A percentile compares a stretch with the other conserved stretches of the same genome.
Conservation (phyloP, 2,888 invertebrate genomes). For the Heliconius charithonia region DNA sequence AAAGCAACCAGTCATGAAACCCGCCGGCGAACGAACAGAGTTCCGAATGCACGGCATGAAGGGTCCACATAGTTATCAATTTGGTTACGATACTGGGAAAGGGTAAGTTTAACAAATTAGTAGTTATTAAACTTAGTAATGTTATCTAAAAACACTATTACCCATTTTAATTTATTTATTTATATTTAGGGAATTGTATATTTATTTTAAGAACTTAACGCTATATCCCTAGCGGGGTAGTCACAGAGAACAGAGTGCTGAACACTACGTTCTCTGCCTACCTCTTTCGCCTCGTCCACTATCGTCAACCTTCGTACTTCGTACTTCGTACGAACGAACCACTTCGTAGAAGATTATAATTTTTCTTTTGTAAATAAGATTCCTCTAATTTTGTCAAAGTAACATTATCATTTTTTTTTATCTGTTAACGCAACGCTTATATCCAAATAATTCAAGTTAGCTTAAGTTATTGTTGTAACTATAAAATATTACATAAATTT, state of each 20-base stretch:
- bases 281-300: no score
- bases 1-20: constrained; percentile 55
- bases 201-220: neutral
- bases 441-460: neutral
- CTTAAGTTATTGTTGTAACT: neutral
- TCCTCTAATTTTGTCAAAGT: neutral
- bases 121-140: no score
- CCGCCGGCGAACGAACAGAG: constrained; percentile 84
- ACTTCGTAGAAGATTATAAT: neutral
- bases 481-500: constrained; percentile 52
- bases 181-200: no score
- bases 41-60: constrained; percentile 93
- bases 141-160: neutral
- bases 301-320: no score
- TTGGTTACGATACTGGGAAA: constrained; percentile 92
- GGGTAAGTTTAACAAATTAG: constrained; percentile 82
- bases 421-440: neutral
- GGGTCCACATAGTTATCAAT: constrained; percentile 92
- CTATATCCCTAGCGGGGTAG: no score
- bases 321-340: no score
- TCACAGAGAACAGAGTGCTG: no score
- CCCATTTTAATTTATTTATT: neutral
- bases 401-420: neutral
- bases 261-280: no score
- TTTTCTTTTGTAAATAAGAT: neutral